A percentile compares a stretch with the other conserved stretches of the same genome.
phyloP scores from a whole-genome alignment of 2,113 vertebrate genomes.

The Clarias gariepinus region DNA sequence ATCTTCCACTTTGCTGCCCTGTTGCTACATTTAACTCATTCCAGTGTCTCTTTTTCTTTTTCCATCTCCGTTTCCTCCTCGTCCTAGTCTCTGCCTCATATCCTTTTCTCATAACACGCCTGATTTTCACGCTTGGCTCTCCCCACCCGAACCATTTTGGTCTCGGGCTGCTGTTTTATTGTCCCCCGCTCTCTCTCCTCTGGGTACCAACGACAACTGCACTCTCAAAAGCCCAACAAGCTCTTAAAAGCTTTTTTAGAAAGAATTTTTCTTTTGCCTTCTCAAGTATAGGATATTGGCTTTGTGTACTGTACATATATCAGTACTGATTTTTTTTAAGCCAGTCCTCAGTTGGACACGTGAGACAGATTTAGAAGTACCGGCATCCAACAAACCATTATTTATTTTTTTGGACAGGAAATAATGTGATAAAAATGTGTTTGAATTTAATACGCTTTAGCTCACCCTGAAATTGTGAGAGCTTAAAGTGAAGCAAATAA shows the following conservation, averaged over 20 bases:
- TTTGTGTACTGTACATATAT: neutral
- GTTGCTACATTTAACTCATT: conserved; percentile 41
- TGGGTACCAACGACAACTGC: conserved; percentile 25
- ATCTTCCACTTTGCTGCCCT: conserved; percentile 41
- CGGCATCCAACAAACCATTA: neutral
- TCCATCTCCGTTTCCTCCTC: conserved; percentile 43
- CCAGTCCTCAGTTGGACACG: neutral
- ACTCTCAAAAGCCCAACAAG: conserved; percentile 11
- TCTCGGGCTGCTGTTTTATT: conserved; percentile 23
- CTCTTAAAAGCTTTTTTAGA: conserved; percentile 1
- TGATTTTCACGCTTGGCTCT: conserved; percentile 65
- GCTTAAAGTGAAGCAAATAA: neutral
- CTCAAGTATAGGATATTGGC: neutral
- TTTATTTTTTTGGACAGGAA: neutral
- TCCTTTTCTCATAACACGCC: conserved; percentile 64
- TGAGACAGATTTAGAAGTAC: neutral
- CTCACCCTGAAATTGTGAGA: neutral
- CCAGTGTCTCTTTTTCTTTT: conserved; percentile 22
- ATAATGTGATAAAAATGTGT: neutral
- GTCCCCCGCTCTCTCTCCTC: conserved; percentile 28
- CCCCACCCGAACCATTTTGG: conserved; percentile 33
- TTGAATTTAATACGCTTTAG: neutral
- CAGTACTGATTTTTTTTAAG: neutral
- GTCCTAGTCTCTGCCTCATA: conserved; percentile 52
- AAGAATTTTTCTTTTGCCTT: neutral